Base-by-base conservation (phyloP, 2,888 invertebrate genomes). In the Caenorhabditis angaria region DNA sequence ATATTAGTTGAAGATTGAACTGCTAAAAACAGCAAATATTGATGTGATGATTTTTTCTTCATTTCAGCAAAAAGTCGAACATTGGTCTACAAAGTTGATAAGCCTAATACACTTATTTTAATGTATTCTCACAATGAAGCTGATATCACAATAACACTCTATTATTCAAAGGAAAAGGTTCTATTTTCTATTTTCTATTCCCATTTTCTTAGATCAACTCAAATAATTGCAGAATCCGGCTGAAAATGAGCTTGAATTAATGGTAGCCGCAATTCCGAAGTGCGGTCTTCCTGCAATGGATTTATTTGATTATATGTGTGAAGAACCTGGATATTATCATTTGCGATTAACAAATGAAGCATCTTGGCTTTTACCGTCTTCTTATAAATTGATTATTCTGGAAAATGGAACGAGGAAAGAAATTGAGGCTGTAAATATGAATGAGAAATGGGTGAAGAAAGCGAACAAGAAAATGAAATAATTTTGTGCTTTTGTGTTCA, bases 211-310 rank as follows among this genome's bases (percentile, higher is more conserved):
- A 6, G 35, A 35, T 50, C 2, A n/a, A 8, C 22, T 20, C 8
- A 8, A 53, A 29, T 28, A 28, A 25, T 57, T 69, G 61, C 55
- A 69, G 69, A 66, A 71, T 27, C 20, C 69, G 8, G 5, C 57
- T 14, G 77, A 81, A 55, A 67, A 73, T 10, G 77, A 80, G 18
- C 58, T 65, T 32, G 75, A 80, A 54, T 48, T 75, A 4, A 65
- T 61, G 8, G 76, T 75, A 18, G 70, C 76, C 14, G 67, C 81
- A 0, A 76, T 77, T 59, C 78, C 76, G 10, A 79, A 77, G 47
- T 75, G 77, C 51, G 77, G 79, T 0, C 67, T 80, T 8, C 78
- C 79, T 0, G 72, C 79, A 10, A 80, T 81, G 70, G 81, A 81
- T 55, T 53, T 65, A 48, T 79, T 78, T 32, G 78, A 79, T 41